Evolutionary conservation across 2,888 invertebrate species (phyloP), one percentile per base, ranked within the genome.

Genomic region (Brachylomia viminalis): DNA sequence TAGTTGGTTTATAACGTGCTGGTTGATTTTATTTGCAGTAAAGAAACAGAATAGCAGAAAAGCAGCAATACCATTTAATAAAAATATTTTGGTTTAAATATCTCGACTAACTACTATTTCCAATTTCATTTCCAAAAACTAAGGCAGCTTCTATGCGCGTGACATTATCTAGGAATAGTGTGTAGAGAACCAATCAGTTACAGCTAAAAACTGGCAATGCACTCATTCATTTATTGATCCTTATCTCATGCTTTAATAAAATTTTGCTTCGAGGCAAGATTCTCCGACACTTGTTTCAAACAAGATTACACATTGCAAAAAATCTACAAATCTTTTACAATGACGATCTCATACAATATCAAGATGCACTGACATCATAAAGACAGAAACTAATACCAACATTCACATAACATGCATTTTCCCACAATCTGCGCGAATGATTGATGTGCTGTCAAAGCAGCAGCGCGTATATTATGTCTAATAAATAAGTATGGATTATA

Each of bases 381-480:
- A 49, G 62, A 64, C 76, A 84, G 45, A 80, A 80, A 73, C 84
- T 80, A 80, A 83, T 80, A 83, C 71, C 47, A 59, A 27, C 61
- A 61, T 56, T 79, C 79, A 83, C 71, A 59, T 80, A 79, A 70
- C 66, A 66, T 23, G 33, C 42, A 5, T 71, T 80, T 81, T 82
- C 81, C 62, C 81, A 84, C 70, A 82, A 84, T 84, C 38, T 75
- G 67, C 49, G 61, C 66, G 49, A 38, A 52, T 85, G 83, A 83
- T 85, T 83, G 83, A 85, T 83, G 82, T 47, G 70, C 73, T 77
- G 77, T 82, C 82, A 85, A 82, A 82, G 70, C 85, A 80, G 70
- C 85, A 80, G 42, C 52, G 64, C 49, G n/a, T 66, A 82, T 85
- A 77, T 73, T 85, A 82, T 56, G 73, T 85, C 77, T 84, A 69